Evolutionary conservation across 2,888 invertebrate species (phyloP), one percentile per base, ranked within the genome.

Genomic region (Coleophora deauratella): DNA sequence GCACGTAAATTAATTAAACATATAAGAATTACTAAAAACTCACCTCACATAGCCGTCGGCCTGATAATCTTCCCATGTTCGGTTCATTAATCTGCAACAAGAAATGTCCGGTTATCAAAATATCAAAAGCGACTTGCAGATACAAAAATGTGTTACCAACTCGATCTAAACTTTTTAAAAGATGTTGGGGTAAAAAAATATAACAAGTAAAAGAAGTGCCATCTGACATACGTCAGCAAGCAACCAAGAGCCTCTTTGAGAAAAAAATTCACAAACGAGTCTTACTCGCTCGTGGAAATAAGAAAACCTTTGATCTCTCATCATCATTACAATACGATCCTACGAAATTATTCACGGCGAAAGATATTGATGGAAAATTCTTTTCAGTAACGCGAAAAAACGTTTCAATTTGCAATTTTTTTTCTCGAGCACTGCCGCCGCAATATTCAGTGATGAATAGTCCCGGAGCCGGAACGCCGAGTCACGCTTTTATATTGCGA

Each of bases 401-500:
- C 35, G 36, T 41, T 44, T 43, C 46, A 44, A 45, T 45, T 44
- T 45, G 39, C 48, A 45, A 36, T 42, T 33, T 38, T 45, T 40
- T 41, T 37, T 40, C 11, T 15, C 27, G 34, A 38, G 31, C 40
- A 21, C 21, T 6, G 21, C 21, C 21, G 21, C 38, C 34, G 41
- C 42, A 42, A 44, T 46, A 46, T 46, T 53, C 47, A 34, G 54
- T 66, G 69, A 72, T 70, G 68, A 71, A 71, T 67, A 56, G 63
- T 45, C 50, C 45, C 39, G 53, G 51, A 40, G 42, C 50, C 49
- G 62, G 68, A 69, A 51, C 65, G 78, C 65, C 54, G 55, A 75
- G 65, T 82, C 81, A 81, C 64, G 69, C 72, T 73, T 79, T 79
- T 81, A 77, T 77, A 81, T 82, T 80, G 75, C 72, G 58, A 60